Conservation (phyloP, 2,113 vertebrate species). For the Cyphomyrus plagiostoma region DNA sequence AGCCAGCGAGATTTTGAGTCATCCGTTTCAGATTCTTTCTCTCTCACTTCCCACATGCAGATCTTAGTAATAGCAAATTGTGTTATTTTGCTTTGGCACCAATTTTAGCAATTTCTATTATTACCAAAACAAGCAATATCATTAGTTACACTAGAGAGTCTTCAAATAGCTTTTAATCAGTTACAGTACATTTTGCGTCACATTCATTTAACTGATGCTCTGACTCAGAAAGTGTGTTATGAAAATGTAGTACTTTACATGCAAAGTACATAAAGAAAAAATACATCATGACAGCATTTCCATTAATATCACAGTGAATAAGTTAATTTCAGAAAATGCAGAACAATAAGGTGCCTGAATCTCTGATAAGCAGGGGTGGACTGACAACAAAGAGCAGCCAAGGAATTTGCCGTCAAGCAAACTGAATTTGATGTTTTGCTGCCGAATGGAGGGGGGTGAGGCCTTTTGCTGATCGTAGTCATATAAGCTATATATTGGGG, state of each 20-base stretch:
- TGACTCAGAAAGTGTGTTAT: background rate
- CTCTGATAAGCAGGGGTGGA: background rate
- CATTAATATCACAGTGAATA: constrained; percentile 2
- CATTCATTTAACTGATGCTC: background rate
- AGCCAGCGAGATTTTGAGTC: background rate
- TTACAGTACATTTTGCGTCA: background rate
- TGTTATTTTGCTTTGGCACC: background rate
- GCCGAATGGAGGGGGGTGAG: background rate
- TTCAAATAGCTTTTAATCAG: constrained; percentile 12
- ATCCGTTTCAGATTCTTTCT: background rate
- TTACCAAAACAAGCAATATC: constrained; percentile 12
- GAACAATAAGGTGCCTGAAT: background rate
- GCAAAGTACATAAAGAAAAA: background rate
- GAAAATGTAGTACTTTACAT: background rate
- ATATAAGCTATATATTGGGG: background rate
- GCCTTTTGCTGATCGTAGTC: background rate
- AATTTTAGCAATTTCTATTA: constrained; percentile 1
- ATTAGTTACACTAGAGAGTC: constrained; percentile 2
- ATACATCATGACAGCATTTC: background rate
- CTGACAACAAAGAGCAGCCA: background rate
- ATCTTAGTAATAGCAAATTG: background rate
- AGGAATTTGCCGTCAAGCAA: background rate
- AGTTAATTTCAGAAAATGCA: background rate
- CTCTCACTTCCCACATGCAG: background rate
- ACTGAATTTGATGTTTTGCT: background rate